phyloP scores from a whole-genome alignment of 2,113 vertebrate genomes.

The Chlorodrepanis virens region DNA sequence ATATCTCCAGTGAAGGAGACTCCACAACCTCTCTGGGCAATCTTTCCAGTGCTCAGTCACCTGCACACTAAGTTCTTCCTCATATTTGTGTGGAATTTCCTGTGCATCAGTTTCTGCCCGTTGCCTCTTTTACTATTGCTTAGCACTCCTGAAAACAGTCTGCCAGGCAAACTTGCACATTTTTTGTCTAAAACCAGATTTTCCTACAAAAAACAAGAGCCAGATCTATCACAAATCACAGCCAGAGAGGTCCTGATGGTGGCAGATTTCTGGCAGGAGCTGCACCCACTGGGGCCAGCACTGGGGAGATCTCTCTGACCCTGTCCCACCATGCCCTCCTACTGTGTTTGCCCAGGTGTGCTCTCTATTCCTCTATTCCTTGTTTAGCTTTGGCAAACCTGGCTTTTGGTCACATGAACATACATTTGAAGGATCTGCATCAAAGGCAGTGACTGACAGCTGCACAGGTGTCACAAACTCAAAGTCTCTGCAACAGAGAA shows the following conservation, averaged over 20 bases:
- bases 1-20: not conserved
- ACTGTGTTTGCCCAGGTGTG: slow-evolving; percentile 28
- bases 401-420: not conserved
- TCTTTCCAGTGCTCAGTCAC: not conserved
- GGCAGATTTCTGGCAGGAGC: not conserved
- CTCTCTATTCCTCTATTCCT: not conserved
- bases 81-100: not conserved
- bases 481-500: not conserved
- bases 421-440: not conserved
- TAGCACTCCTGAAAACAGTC: not conserved
- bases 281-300: not conserved
- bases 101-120: not conserved
- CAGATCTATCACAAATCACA: not conserved
- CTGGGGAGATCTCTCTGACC: slow-evolving; percentile 40
- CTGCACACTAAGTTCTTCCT: not conserved
- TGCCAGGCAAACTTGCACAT: not conserved
- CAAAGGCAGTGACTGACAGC: not conserved
- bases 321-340: not conserved
- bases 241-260: not conserved
- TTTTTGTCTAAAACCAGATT: not conserved
- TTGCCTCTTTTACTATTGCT: not conserved
- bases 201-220: not conserved
- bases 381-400: not conserved
- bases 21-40: not conserved
- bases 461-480: not conserved